Conservation (phyloP, 1,140 invertebrate species). For the Dryas iulia region DNA sequence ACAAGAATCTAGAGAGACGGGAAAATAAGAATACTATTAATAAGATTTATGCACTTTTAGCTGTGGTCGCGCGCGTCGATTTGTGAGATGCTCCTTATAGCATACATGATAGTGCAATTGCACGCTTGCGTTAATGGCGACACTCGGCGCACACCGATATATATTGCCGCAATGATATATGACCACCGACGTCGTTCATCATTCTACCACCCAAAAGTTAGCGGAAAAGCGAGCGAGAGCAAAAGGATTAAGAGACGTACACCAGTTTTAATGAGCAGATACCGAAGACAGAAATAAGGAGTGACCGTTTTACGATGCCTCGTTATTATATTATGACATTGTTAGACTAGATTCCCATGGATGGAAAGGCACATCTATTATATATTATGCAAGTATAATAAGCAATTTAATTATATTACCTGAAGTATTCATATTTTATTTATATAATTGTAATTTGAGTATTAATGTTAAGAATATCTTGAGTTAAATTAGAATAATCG, state of each 20-base stretch:
- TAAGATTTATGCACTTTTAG: slow-evolving; percentile 76
- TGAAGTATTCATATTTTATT: too few species aligned
- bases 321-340: slow-evolving; percentile 70
- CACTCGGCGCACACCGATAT: slow-evolving; percentile 73
- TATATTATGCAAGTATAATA: not conserved
- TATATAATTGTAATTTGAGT: too few species aligned
- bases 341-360: slow-evolving; percentile 43
- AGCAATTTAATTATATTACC: not conserved
- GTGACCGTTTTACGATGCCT: slow-evolving; percentile 58
- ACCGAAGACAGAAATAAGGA: slow-evolving; percentile 75
- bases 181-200: slow-evolving; percentile 73
- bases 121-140: slow-evolving; percentile 77
- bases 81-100: slow-evolving; percentile 66
- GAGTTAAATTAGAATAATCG: not conserved
- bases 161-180: slow-evolving; percentile 78
- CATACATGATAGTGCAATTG: slow-evolving; percentile 60
- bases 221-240: slow-evolving; percentile 59
- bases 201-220: slow-evolving; percentile 78
- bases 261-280: slow-evolving; percentile 73
- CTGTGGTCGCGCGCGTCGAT: slow-evolving; percentile 68
- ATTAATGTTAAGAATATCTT: not conserved
- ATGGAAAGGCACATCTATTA: too few species aligned
- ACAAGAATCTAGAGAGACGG: slow-evolving; percentile 57
- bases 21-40: slow-evolving; percentile 76
- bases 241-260: slow-evolving; percentile 57